Evolutionary conservation across 2,113 vertebrate species (phyloP).

Genomic region (Hiodon tergisus): DNA sequence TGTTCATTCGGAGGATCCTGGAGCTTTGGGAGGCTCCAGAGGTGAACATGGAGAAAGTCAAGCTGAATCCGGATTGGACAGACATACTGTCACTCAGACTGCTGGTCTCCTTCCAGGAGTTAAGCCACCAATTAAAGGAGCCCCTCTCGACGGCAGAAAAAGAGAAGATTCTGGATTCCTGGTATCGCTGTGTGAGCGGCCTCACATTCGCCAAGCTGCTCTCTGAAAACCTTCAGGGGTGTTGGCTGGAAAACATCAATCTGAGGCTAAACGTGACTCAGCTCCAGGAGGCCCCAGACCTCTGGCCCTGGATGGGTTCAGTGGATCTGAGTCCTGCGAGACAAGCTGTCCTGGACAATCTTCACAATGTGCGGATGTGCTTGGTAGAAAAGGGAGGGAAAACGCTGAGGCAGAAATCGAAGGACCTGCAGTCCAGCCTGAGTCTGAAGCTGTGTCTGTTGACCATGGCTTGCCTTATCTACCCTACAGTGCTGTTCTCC

Average conservation of each 20-base stretch:
- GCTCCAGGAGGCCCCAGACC: slow-evolving; percentile 33
- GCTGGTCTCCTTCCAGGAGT: slow-evolving; percentile 56
- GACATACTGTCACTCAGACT: slow-evolving; percentile 64
- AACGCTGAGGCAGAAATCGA: slow-evolving; percentile 55
- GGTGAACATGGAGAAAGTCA: slow-evolving; percentile 49
- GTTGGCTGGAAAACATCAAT: slow-evolving; percentile 63
- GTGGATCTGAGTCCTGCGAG: slow-evolving; percentile 20
- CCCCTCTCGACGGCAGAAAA: slow-evolving; percentile 10
- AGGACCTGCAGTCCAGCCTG: slow-evolving; percentile 53
- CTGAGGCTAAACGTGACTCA: slow-evolving; percentile 39
- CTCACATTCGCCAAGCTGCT: slow-evolving; percentile 58
- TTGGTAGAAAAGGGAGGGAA: slow-evolving; percentile 49
- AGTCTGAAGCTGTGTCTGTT: slow-evolving; percentile 70
- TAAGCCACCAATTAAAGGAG: slow-evolving; percentile 44
- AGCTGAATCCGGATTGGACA: slow-evolving; percentile 58
- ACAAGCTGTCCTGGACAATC: slow-evolving; percentile 21
- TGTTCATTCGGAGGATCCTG: slow-evolving; percentile 55
- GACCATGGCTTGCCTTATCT: slow-evolving; percentile 68
- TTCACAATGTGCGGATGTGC: slow-evolving; percentile 48
- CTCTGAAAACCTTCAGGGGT: slow-evolving; percentile 55
- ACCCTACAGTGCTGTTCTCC: slow-evolving; percentile 72
- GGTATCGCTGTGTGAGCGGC: slow-evolving; percentile 38
- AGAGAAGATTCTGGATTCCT: slow-evolving; percentile 41
- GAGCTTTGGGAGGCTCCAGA: slow-evolving; percentile 43
- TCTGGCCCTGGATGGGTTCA: slow-evolving; percentile 7